Conservation (phyloP, 2,113 vertebrate species). For the Scatophagus argus region DNA sequence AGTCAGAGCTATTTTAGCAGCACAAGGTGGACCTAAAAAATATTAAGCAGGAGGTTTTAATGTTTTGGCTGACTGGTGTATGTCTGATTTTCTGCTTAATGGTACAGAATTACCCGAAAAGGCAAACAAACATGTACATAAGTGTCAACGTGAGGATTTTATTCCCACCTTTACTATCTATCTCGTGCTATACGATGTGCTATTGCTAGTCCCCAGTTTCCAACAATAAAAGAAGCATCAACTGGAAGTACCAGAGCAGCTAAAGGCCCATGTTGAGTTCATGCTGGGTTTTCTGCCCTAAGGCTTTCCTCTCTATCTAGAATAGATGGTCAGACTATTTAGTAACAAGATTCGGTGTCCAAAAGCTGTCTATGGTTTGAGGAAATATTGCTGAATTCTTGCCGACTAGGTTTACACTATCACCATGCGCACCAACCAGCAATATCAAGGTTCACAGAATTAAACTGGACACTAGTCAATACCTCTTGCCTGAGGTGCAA, state of each 20-base stretch:
- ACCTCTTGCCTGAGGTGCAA: conserved; percentile 42
- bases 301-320: conserved; percentile 28
- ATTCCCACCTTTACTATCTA: neutral
- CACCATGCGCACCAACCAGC: neutral
- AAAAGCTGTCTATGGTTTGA: conserved; percentile 25
- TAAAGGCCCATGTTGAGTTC: neutral
- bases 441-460: conserved; percentile 39
- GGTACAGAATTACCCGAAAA: neutral
- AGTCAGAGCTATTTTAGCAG: too few species aligned
- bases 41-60: too few species aligned
- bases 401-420: conserved; percentile 14
- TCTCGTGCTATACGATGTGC: too few species aligned
- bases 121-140: neutral
- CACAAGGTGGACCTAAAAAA: too few species aligned
- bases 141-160: neutral
- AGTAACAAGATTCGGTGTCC: conserved; percentile 26
- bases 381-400: conserved; percentile 23
- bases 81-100: neutral
- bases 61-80: too few species aligned
- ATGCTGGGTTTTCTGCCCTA: neutral
- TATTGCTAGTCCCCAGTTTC: too few species aligned
- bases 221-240: neutral
- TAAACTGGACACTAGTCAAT: conserved; percentile 54
- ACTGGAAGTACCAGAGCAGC: neutral
- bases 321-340: conserved; percentile 29